Base-by-base conservation (phyloP, 1,140 invertebrate genomes). In the Megalonaias nervosa region DNA sequence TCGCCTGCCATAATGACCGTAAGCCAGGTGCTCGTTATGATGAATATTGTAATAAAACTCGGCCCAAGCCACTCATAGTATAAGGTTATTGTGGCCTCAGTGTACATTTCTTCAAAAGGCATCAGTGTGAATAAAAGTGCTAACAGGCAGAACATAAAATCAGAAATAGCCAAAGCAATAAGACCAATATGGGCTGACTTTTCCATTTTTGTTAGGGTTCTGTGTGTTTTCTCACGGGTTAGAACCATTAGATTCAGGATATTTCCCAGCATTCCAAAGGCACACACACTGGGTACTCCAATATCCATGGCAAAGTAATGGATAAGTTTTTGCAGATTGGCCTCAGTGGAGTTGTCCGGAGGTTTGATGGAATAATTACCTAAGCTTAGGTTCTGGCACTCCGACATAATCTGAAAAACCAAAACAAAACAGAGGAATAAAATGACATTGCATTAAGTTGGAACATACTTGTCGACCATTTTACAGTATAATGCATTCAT, bases 1-100 rank as follows among this genome's bases (percentile, higher is more conserved):
- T 88, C 86, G 0, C 83, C 88, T 11, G 89, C 89, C 89, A 90
- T 89, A 31, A 86, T 83, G 23, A 90, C 89, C 58, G 87, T 90
- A 21, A 90, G 81, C 87, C 87, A 88, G 14, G 89, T 89, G 77
- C 87, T 88, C 60, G 84, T 85, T 19, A 89, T 82, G 70, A 90
- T 90, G 80, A 90, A 89, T 38, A 86, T 80, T 19, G 87, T 90
- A 62, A 90, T 89, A 57, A 87, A 75, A n/a, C 87, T 84, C 31
- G 77, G 75, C 65, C 85, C 81, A 6, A 89, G 64, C 74, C 83
- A 85, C 56, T 86, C 60, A 67, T 84, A 85, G 75, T 86, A 89
- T 31, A 88, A 13, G 16, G 84, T 61, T 23, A 65, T 58, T 48
- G 80, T 79, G 1, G 75, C 71, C 6, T 77, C 77, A 1, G 65